These are phyloP conservation scores for Coilia nasus DNA, from an alignment of 2,797 vertebrate genomes.

Conservation along the genomic window DNA sequence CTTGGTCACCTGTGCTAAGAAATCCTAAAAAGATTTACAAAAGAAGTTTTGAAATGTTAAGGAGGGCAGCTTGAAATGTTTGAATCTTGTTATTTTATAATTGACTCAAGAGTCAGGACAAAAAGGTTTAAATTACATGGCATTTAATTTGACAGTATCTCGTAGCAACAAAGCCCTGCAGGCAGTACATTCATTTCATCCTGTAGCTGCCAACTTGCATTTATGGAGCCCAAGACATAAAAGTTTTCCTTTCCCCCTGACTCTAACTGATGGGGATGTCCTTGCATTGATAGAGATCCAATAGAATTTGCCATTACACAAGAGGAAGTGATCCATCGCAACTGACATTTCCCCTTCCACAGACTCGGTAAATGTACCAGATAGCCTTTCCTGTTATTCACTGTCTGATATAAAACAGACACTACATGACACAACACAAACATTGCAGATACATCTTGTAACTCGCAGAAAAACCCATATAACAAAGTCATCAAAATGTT, in stretches of 20 bases:
- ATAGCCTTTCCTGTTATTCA: neutral
- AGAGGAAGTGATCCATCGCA: conserved; percentile 7
- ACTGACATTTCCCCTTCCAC: conserved; percentile 8
- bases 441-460: neutral
- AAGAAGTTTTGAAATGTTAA: neutral
- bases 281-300: conserved; percentile 26
- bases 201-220: conserved; percentile 14
- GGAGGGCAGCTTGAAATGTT: no score
- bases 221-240: conserved; percentile 11
- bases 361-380: conserved; percentile 12
- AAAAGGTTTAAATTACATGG: neutral
- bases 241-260: neutral
- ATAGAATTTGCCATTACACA: conserved; percentile 19
- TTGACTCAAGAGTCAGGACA: neutral
- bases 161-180: neutral
- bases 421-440: neutral
- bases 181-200: conserved; percentile 12
- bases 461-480: neutral
- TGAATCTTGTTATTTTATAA: no score
- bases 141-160: conserved; percentile 23
- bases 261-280: conserved; percentile 22
- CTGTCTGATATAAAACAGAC: conserved; percentile 11
- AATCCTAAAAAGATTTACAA: conserved; percentile 77
- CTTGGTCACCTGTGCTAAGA: conserved; percentile 94
- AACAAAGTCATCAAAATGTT: neutral